phyloP scores from a whole-genome alignment of 92 coral and sea anemone genomes.

The Desmophyllum pertusum region DNA sequence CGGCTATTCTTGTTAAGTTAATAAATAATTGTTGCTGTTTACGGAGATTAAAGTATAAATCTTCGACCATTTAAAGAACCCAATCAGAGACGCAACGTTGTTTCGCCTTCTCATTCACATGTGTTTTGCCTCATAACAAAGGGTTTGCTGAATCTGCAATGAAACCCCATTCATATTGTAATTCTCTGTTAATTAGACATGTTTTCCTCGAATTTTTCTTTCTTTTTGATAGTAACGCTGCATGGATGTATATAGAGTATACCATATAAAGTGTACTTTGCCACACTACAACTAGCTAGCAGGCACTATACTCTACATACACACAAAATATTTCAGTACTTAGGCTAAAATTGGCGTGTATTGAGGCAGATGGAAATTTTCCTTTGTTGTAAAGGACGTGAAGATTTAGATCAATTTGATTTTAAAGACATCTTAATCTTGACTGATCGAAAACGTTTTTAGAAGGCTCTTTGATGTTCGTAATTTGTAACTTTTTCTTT shows the following conservation, averaged over 20 bases:
- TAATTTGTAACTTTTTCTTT: background rate
- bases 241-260: background rate
- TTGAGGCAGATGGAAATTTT: background rate
- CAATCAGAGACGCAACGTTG: background rate
- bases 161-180: constrained; percentile 1
- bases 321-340: background rate
- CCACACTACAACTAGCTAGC: too few species aligned
- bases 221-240: background rate
- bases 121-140: constrained; percentile 10
- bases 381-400: background rate
- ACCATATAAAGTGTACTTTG: background rate
- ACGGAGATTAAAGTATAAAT: background rate
- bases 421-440: constrained; percentile 9
- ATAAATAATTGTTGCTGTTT: background rate
- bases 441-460: constrained; percentile 7
- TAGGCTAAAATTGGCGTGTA: background rate
- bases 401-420: constrained; percentile 19
- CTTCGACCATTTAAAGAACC: background rate
- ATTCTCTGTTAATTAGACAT: constrained; percentile 1
- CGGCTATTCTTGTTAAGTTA: background rate
- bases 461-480: background rate
- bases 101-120: constrained; percentile 1
- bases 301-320: background rate
- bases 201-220: background rate
- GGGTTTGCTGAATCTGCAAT: background rate